Percentiles rank a stretch among this genome's conserved stretches.
Conservation (phyloP, 2,888 invertebrate genomes). For the Leptarthrus brevirostris region DNA sequence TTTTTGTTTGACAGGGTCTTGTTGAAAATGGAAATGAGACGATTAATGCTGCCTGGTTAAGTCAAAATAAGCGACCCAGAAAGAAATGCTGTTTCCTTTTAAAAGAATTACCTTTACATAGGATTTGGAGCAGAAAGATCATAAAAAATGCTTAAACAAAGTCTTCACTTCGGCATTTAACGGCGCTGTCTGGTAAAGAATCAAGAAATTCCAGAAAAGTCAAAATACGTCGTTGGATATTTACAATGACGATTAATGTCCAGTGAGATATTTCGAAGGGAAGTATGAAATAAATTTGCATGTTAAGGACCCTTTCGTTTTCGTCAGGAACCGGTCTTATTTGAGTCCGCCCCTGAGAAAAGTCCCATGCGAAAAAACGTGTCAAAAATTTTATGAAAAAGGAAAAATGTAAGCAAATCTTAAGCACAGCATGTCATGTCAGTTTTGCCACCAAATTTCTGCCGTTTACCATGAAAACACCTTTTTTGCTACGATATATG, state of each 20-base stretch:
- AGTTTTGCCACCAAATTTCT: constrained; percentile 52
- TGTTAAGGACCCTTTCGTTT: constrained; percentile 37
- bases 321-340: constrained; percentile 28
- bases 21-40: constrained; percentile 55
- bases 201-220: not conserved
- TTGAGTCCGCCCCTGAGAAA: constrained; percentile 6
- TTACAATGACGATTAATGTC: constrained; percentile 19
- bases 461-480: constrained; percentile 51
- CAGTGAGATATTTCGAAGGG: not conserved
- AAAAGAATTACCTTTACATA: constrained; percentile 17
- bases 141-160: constrained; percentile 4
- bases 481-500: constrained; percentile 48
- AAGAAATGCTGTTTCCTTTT: constrained; percentile 22
- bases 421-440: constrained; percentile 52
- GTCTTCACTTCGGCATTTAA: constrained; percentile 4
- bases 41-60: constrained; percentile 49
- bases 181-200: not conserved
- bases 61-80: constrained; percentile 41
- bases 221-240: constrained; percentile 12
- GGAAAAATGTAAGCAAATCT: constrained; percentile 13
- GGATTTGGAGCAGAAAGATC: constrained; percentile 23
- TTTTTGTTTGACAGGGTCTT: constrained; percentile 51
- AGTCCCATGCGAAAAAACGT: constrained; percentile 47
- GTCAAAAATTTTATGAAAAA: constrained; percentile 46
- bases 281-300: constrained; percentile 11